Evolutionary conservation across 2,113 vertebrate genomes (phyloP).

Genomic region (Hippocampus barbouri): DNA sequence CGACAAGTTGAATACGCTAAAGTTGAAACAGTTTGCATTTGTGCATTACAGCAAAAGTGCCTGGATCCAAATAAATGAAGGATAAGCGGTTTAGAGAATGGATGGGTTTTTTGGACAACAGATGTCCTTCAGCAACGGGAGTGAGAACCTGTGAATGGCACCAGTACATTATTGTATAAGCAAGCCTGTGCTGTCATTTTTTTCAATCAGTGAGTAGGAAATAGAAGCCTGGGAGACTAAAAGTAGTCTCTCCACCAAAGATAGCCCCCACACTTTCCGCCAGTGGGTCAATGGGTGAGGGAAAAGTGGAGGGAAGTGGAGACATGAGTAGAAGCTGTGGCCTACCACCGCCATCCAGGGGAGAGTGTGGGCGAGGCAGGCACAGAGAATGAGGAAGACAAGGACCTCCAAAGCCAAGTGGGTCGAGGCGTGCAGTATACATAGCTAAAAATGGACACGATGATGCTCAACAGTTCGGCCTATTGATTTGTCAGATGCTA

Average conservation of each 20-base stretch:
- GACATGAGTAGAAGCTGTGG: constrained; percentile 52
- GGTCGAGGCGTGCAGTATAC: constrained; percentile 45
- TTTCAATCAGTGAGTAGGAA: constrained; percentile 46
- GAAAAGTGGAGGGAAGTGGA: constrained; percentile 52
- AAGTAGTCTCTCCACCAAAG: constrained; percentile 65
- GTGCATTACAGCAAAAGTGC: too few relatives aligned
- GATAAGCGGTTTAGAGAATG: too few relatives aligned
- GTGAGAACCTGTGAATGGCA: constrained; percentile 33
- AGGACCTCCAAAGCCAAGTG: constrained; percentile 67
- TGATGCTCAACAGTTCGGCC: constrained; percentile 58
- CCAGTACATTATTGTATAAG: constrained; percentile 52
- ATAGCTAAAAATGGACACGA: constrained; percentile 58
- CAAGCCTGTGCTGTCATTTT: constrained; percentile 21
- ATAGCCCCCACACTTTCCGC: constrained; percentile 71
- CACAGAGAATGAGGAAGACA: constrained; percentile 62
- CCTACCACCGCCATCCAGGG: constrained; percentile 51
- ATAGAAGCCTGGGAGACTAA: constrained; percentile 70
- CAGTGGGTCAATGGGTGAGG: constrained; percentile 77
- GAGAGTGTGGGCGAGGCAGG: constrained; percentile 65
- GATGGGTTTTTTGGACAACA: constrained; percentile 28
- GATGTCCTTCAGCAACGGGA: constrained; percentile 27
- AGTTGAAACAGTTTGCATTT: too few relatives aligned
- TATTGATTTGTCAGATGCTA: constrained; percentile 60
- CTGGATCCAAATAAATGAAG: background rate
- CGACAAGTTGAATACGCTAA: too few relatives aligned